Conservation (phyloP, 2,113 vertebrate species). For the Pseudopodoces humilis region DNA sequence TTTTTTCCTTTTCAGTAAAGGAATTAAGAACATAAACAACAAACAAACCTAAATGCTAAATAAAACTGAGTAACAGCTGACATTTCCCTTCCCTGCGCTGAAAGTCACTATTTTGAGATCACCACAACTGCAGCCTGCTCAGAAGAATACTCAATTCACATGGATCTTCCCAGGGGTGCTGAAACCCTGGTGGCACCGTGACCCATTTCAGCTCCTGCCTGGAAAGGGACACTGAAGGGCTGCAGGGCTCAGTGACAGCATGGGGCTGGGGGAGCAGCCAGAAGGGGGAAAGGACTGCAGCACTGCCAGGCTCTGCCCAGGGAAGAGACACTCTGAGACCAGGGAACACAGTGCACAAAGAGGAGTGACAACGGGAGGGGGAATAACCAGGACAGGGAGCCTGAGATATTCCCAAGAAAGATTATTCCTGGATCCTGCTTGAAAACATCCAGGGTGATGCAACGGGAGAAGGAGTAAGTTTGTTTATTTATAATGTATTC, state of each 20-base stretch:
- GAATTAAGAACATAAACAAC: neutral
- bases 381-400: neutral
- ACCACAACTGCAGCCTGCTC: neutral
- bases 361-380: neutral
- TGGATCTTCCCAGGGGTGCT: accelerated
- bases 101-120: neutral
- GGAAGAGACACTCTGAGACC: neutral
- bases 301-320: neutral
- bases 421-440: neutral
- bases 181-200: neutral
- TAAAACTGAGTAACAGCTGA: neutral
- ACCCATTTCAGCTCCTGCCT: conserved; percentile 20
- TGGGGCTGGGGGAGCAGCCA: neutral
- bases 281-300: neutral
- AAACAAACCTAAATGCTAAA: neutral
- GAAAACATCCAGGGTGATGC: conserved; percentile 4
- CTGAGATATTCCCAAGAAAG: neutral
- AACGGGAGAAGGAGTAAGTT: neutral
- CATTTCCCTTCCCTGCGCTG: neutral
- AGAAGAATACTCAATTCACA: neutral
- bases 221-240: neutral
- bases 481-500: conserved; percentile 51
- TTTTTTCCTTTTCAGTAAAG: neutral
- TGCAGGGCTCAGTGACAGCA: neutral
- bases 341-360: neutral